A percentile compares a stretch with the other conserved stretches of the same genome.
Conservation (phyloP, 2,113 vertebrate genomes). For the Tachysurus vachellii region DNA sequence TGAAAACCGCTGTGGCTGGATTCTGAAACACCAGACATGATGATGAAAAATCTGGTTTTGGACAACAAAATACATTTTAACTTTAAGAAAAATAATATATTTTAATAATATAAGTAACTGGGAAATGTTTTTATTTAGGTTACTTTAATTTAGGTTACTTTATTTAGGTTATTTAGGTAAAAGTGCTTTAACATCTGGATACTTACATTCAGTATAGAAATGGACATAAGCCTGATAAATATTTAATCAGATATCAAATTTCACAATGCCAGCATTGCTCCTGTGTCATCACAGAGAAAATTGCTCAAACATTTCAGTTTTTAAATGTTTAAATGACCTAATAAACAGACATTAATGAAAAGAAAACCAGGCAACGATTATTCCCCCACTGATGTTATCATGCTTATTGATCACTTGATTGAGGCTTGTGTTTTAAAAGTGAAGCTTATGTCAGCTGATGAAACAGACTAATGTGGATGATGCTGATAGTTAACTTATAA, state of each 20-base stretch:
- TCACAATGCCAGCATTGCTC: neutral
- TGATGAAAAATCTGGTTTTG: neutral
- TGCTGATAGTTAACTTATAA: no score
- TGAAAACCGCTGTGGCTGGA: neutral
- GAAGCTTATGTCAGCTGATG: neutral
- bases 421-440: neutral
- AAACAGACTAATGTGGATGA: neutral
- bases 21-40: neutral
- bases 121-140: neutral
- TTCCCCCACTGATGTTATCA: neutral
- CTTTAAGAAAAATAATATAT: neutral
- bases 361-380: neutral
- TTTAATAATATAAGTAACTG: neutral
- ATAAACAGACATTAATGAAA: neutral
- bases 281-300: neutral
- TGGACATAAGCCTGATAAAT: neutral
- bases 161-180: no score
- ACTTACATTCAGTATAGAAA: neutral
- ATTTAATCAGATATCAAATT: neutral
- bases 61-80: neutral
- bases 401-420: neutral
- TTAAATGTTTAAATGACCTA: neutral
- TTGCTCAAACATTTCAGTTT: neutral
- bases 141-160: neutral
- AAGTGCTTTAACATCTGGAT: neutral